Percentiles rank a stretch among this genome's conserved stretches.
phyloP scores from a whole-genome alignment of 2,888 invertebrate genomes.

The Endotricha flammealis region DNA sequence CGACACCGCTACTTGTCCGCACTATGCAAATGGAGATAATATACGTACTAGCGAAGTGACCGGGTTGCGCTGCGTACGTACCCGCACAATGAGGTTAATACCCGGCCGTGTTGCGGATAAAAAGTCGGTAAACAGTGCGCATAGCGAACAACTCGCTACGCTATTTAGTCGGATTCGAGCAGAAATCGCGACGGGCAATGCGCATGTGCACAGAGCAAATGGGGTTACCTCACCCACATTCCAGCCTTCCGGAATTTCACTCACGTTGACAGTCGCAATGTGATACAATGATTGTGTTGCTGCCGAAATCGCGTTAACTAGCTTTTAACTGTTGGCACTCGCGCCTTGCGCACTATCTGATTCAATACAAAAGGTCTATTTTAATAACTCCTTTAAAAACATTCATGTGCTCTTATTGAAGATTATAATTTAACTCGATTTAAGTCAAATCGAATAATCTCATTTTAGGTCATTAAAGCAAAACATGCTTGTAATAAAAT shows the following conservation, averaged over 20 bases:
- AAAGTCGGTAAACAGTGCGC: constrained; percentile 40
- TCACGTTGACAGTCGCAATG: constrained; percentile 56
- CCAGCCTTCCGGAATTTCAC: constrained; percentile 71
- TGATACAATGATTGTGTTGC: constrained; percentile 48
- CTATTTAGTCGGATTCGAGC: constrained; percentile 53
- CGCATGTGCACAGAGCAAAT: constrained; percentile 68
- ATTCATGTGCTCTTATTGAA: too few species aligned
- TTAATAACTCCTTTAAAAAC: too few species aligned
- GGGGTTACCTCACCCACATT: constrained; percentile 72
- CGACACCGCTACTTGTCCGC: constrained; percentile 67
- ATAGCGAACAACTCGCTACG: constrained; percentile 36
- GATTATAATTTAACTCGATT: too few species aligned
- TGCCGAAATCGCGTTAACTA: constrained; percentile 14
- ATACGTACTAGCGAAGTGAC: constrained; percentile 66
- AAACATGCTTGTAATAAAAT: too few species aligned
- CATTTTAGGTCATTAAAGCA: too few species aligned
- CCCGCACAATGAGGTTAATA: constrained; percentile 62
- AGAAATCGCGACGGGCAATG: constrained; percentile 55
- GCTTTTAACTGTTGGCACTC: neutral
- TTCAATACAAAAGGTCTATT: too few species aligned
- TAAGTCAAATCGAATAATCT: too few species aligned
- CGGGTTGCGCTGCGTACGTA: constrained; percentile 63
- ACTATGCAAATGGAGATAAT: constrained; percentile 73
- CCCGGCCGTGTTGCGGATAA: constrained; percentile 52
- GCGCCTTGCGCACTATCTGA: neutral